These are phyloP conservation scores for Oxystoma pomonae DNA, from an alignment of 2,888 invertebrate species.

Conservation along the genomic window DNA sequence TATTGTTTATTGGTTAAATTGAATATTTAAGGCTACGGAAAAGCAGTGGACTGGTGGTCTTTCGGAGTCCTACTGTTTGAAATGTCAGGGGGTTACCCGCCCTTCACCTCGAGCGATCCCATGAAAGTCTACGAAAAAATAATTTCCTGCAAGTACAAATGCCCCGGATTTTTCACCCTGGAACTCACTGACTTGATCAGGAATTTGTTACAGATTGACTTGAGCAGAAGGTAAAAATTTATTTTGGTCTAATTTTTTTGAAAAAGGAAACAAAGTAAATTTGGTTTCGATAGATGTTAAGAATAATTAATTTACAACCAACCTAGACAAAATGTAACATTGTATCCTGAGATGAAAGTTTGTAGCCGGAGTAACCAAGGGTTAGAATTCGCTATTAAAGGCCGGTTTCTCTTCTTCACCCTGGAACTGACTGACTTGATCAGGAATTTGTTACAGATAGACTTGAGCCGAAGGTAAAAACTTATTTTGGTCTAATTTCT, in stretches of 20 bases:
- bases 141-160: slow-evolving; percentile 82
- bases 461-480: slow-evolving; percentile 63
- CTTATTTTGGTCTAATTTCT: no score
- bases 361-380: no score
- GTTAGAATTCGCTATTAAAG: no score
- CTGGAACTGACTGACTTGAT: slow-evolving; percentile 79
- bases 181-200: slow-evolving; percentile 80
- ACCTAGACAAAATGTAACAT: no score
- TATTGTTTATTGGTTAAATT: no score
- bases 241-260: background rate
- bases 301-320: background rate
- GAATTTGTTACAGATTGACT: slow-evolving; percentile 76
- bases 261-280: no score
- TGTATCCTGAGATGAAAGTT: no score
- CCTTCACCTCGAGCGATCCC: slow-evolving; percentile 85
- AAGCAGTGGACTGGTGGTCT: slow-evolving; percentile 96
- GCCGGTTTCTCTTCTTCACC: slow-evolving; percentile 76
- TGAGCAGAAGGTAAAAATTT: slow-evolving; percentile 61
- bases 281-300: background rate
- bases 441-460: slow-evolving; percentile 75
- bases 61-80: slow-evolving; percentile 84
- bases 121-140: slow-evolving; percentile 95
- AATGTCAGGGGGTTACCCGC: slow-evolving; percentile 88
- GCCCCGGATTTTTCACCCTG: slow-evolving; percentile 74
- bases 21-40: slow-evolving; percentile 58